Conservation (phyloP, 1,140 invertebrate species). For the Oppia nitens region DNA sequence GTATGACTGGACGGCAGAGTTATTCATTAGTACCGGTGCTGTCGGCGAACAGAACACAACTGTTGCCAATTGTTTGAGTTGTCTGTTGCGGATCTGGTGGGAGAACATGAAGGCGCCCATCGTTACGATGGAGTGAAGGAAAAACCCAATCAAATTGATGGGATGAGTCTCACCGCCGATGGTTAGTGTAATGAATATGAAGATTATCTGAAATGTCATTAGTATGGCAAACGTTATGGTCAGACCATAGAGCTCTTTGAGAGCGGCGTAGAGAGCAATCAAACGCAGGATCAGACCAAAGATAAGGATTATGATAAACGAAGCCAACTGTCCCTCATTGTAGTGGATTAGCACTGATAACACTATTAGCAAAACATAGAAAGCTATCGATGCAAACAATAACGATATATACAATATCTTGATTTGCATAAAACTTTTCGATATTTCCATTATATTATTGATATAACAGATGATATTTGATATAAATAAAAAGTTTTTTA, state of each 20-base stretch:
- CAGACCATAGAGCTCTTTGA: not conserved
- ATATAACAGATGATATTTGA: too few species aligned
- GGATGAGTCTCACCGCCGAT: not conserved
- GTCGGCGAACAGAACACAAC: not conserved
- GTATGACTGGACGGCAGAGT: not conserved
- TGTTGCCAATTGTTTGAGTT: not conserved
- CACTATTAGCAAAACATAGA: not conserved
- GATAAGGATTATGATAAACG: not conserved
- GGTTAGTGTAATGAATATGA: not conserved
- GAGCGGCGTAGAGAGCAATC: not conserved
- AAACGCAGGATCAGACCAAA: not conserved
- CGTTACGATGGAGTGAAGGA: not conserved
- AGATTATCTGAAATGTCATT: not conserved
- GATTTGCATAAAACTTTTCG: not conserved
- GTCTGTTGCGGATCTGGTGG: not conserved
- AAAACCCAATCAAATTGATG: not conserved
- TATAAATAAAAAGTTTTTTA: too few species aligned
- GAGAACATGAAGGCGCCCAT: not conserved
- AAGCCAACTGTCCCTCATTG: not conserved
- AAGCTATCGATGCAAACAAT: not conserved
- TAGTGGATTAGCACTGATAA: not conserved
- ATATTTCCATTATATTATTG: not conserved
- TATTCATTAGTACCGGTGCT: not conserved
- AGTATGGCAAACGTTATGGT: not conserved
- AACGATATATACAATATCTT: not conserved